Conservation (phyloP, 2,113 vertebrate species). For the Bambusicola thoracicus region DNA sequence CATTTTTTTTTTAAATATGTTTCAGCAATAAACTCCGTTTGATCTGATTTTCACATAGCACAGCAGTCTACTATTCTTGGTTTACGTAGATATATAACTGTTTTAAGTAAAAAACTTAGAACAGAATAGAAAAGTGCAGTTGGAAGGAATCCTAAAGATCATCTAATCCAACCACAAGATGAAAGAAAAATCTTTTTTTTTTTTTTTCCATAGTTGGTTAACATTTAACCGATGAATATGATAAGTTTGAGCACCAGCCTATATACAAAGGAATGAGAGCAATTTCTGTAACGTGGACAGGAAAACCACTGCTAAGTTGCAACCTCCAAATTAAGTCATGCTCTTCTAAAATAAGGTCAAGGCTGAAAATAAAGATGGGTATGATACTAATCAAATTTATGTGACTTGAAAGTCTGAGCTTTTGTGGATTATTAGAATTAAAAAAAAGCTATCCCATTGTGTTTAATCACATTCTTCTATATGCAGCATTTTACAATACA, state of each 20-base stretch:
- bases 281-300: not conserved
- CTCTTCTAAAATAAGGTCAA: not conserved
- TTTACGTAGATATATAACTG: not conserved
- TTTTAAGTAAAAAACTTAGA: not conserved
- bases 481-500: not conserved
- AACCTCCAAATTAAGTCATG: not conserved
- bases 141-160: not conserved
- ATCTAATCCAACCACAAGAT: not conserved
- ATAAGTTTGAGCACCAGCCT: not conserved
- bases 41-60: not conserved
- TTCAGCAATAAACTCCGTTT: not conserved
- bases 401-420: not conserved
- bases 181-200: not conserved
- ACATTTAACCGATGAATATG: not conserved
- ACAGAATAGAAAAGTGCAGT: not conserved
- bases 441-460: not conserved
- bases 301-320: not conserved
- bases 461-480: not conserved
- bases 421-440: not conserved
- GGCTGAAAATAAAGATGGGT: not conserved
- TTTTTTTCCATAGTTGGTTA: not conserved
- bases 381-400: not conserved
- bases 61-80: not conserved
- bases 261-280: not conserved
- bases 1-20: not conserved